Base-by-base conservation (phyloP, 2,888 invertebrate genomes). In the Ditula angustiorana region DNA sequence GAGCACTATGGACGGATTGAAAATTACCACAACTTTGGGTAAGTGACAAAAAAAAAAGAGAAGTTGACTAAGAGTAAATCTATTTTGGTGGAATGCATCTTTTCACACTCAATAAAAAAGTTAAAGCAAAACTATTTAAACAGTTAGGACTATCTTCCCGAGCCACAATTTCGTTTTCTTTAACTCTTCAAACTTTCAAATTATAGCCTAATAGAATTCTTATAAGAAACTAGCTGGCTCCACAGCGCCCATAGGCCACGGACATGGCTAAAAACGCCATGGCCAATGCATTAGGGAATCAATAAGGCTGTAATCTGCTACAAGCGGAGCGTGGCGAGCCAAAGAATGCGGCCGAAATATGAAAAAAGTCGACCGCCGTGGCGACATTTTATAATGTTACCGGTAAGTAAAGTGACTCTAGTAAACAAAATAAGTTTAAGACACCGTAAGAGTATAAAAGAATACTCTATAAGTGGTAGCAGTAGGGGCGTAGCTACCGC, bases 261-360 rank as follows among this genome's bases (percentile, higher is more conserved):
- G 24, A 7, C 50, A 21, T 19, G 11, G 41, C 41, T 37, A 56
- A 57, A 63, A 63, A 61, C 56, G 52, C 60, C 60, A 61, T 59
- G 28, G 21, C 49, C 13, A 56, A 62, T 41, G 60, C 35, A 56
- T 62, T 60, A 66, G 57, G 72, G 76, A 81, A 78, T 79, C 77
- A 80, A 80, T 81, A 71, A 74, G 66, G 70, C 68, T 74, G 69
- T 83, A 81, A 81, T 80, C 75, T 71, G 74, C 72, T 72, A 77
- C 77, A 80, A 80, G 79, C 74, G 76, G 74, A 77, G 76, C 82
- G 79, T 80, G 80, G 79, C 69, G 69, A 69, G 70, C 86, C 55
- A 19, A 64, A 83, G 89, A 88, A 89, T 89, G 86, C 72, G 74
- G 76, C 76, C 33, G 33, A 35, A 55, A 55, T 26, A 23, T 26